These are phyloP conservation scores for Hirudo medicinalis DNA, from an alignment of 1,140 invertebrate genomes.

Conservation along the genomic window DNA sequence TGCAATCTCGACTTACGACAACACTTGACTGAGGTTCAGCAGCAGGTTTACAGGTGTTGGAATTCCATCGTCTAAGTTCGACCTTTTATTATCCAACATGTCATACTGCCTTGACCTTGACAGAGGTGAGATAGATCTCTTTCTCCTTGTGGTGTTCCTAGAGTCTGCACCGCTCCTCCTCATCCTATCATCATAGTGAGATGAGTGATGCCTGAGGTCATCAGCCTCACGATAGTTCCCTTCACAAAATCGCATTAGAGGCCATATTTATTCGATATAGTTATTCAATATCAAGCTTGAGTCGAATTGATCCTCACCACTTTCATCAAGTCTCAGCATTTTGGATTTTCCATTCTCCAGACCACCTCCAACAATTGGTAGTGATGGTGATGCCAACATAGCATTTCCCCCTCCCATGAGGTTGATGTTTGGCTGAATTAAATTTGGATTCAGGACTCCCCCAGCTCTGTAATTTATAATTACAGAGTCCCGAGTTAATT, in stretches of 20 bases:
- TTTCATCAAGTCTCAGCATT: too few species aligned
- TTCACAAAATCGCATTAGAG: not conserved
- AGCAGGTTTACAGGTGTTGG: constrained; percentile 3
- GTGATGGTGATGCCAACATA: too few species aligned
- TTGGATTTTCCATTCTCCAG: too few species aligned
- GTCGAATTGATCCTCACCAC: too few species aligned
- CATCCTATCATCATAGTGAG: not conserved
- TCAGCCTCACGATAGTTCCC: not conserved
- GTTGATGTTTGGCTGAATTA: too few species aligned
- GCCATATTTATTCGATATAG: not conserved
- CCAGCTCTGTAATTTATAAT: too few species aligned
- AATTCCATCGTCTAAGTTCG: not conserved
- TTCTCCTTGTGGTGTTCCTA: not conserved
- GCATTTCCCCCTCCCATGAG: too few species aligned
- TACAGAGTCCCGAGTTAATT: too few species aligned
- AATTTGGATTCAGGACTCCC: too few species aligned
- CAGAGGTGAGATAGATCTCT: not conserved
- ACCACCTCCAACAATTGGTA: too few species aligned
- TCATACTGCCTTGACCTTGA: not conserved
- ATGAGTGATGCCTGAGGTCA: not conserved
- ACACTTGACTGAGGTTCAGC: constrained; percentile 2
- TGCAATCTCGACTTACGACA: not conserved
- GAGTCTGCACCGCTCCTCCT: not conserved
- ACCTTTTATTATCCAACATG: not conserved
- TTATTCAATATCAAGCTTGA: too few species aligned